Evolutionary conservation across 2,113 vertebrate genomes (phyloP), one percentile per base, ranked within the genome.

Genomic region (Rhodinocichla rosea): DNA sequence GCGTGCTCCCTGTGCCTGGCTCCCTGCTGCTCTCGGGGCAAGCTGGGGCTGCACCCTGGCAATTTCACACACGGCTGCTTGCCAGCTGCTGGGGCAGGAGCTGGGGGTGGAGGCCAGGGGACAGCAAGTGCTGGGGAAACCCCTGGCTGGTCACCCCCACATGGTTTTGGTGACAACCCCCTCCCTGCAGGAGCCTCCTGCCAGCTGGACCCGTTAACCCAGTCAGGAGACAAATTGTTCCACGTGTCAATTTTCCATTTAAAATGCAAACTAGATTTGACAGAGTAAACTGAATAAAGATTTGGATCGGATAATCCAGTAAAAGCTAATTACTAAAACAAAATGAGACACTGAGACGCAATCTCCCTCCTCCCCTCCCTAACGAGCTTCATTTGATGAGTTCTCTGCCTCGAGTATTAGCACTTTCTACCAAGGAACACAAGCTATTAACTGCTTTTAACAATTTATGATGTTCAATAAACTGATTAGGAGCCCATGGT

Each of bases 401-500:
- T 97, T 97, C 89, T 94, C 92, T 96, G 97, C 95, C 96, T 96
- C 89, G 4, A 97, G 97, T 97, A 96, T 95, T 95, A 97, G 95
- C 83, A 78, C 92, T 97, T 97, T 97, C 95, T 96, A 97, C 92
- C 95, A 96, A 96, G 96, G 96, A 96, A 97, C 93, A 89, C 95
- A 97, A 97, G 96, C 97, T 97, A 98, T 98, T 97, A 97, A 97
- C 93, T 94, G 94, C 92, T 97, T 97, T 98, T 98, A 99, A 98
- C 98, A 98, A 98, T 98, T 98, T 98, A 98, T 98, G 98, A 98
- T 98, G 98, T 98, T 98, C 98, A 98, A 98, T 98, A 98, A 97
- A 94, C 97, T 98, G 97, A 98, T 98, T 98, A 98, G 94, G 94
- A 92, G 89, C 85, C 96, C 93, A 85, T 96, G 96, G 95, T 97